phyloP scores from a whole-genome alignment of 2,888 invertebrate genomes.

The Eugnorisma glareosa region DNA sequence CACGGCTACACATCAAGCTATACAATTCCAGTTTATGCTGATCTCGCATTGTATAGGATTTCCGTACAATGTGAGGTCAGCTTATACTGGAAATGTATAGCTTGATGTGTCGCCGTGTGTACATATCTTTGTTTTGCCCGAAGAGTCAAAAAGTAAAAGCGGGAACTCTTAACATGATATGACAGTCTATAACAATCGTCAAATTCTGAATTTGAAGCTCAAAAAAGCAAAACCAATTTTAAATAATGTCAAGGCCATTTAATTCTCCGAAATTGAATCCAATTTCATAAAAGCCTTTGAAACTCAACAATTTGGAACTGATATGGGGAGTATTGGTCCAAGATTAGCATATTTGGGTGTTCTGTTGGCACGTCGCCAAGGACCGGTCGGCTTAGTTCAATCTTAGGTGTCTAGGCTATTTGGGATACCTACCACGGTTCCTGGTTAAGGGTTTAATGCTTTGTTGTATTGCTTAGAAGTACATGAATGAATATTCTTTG shows the following conservation, averaged over 20 bases:
- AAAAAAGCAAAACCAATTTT: slow-evolving; percentile 6
- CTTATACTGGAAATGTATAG: no score
- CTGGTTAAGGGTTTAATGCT: not conserved
- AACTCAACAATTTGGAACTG: slow-evolving; percentile 28
- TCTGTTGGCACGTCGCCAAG: slow-evolving; percentile 37
- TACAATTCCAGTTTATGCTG: no score
- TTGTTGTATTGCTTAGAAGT: not conserved
- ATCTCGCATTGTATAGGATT: no score
- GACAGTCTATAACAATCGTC: not conserved
- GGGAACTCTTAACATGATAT: not conserved
- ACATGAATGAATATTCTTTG: not conserved
- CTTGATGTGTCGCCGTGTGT: no score
- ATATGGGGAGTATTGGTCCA: slow-evolving; percentile 22
- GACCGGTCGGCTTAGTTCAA: not conserved
- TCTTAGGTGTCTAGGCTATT: slow-evolving; percentile 35
- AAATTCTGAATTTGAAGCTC: not conserved
- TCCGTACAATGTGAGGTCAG: no score
- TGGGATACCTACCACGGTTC: not conserved
- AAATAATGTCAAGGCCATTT: slow-evolving; percentile 10
- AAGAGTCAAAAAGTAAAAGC: not conserved
- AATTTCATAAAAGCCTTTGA: slow-evolving; percentile 37
- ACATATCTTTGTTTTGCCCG: no score
- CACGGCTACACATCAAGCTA: no score
- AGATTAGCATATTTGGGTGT: slow-evolving; percentile 34
- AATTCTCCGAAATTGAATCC: not conserved